Conservation (phyloP, 2,888 invertebrate genomes). For the Byasa hedistus region DNA sequence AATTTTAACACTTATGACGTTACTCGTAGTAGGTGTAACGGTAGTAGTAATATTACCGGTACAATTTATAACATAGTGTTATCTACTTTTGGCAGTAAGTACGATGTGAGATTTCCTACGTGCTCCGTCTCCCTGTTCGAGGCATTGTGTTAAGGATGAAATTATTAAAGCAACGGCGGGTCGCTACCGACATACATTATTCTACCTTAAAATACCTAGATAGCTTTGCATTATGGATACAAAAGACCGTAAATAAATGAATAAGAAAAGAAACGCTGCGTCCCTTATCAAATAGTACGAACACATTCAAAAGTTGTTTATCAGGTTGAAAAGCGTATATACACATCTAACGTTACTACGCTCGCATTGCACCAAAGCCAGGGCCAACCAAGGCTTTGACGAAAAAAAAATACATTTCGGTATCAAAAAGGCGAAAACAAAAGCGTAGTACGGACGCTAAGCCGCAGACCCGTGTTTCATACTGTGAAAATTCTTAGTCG, state of each 20-base stretch:
- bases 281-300: conserved; percentile 7
- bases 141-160: not conserved
- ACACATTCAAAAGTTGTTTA: conserved; percentile 15
- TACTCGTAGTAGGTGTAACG: no score
- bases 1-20: no score
- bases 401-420: no score
- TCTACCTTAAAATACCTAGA: conserved; percentile 6
- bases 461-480: no score
- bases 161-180: not conserved
- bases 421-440: no score
- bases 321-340: conserved; percentile 9
- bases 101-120: not conserved
- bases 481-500: no score
- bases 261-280: conserved; percentile 2
- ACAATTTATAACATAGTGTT: not conserved
- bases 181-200: not conserved
- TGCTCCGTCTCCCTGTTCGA: no score
- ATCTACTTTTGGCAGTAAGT: not conserved
- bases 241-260: conserved; percentile 19
- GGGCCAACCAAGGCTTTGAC: no score
- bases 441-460: no score
- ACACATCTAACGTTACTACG: not conserved
- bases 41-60: not conserved
- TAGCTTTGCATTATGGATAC: conserved; percentile 1
- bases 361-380: no score